Evolutionary conservation across 2,797 vertebrate species (phyloP).

Genomic region (Aldrovandia affinis): DNA sequence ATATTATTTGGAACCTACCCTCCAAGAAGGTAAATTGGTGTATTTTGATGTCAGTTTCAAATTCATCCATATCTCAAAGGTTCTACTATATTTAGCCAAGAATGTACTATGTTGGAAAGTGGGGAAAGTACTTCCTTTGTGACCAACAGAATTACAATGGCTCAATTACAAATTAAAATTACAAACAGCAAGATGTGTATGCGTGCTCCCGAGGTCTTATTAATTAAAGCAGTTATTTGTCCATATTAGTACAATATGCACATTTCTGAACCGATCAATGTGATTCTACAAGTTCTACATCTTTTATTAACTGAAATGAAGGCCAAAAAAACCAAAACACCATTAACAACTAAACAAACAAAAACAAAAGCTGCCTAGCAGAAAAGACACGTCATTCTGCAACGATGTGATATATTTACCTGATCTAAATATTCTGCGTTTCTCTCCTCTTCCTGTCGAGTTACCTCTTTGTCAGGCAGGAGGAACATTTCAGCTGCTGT

Average conservation of each 20-base stretch:
- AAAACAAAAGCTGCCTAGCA: constrained; percentile 1
- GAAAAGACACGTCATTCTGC: neutral
- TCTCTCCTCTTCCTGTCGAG: constrained; percentile 75
- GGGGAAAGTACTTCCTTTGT: too few species aligned
- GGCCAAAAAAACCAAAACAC: neutral
- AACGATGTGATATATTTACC: constrained; percentile 65
- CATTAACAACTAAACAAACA: neutral
- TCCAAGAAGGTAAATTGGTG: too few species aligned
- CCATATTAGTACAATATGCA: neutral
- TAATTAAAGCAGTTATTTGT: neutral
- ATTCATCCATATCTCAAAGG: too few species aligned
- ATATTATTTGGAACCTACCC: too few species aligned
- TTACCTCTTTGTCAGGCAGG: constrained; percentile 80
- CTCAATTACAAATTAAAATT: too few species aligned
- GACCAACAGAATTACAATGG: too few species aligned
- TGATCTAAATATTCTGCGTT: constrained; percentile 81
- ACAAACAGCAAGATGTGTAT: too few species aligned
- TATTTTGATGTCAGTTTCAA: too few species aligned
- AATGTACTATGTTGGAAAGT: too few species aligned
- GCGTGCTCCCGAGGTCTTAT: too few species aligned
- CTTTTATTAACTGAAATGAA: too few species aligned
- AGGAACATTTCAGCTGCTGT: constrained; percentile 92
- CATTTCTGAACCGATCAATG: neutral
- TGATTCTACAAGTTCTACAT: neutral
- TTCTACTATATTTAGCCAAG: too few species aligned